Evolutionary conservation across 2,888 invertebrate species (phyloP), one percentile per base, ranked within the genome.

Genomic region (Chrysopilus asiliformis): DNA sequence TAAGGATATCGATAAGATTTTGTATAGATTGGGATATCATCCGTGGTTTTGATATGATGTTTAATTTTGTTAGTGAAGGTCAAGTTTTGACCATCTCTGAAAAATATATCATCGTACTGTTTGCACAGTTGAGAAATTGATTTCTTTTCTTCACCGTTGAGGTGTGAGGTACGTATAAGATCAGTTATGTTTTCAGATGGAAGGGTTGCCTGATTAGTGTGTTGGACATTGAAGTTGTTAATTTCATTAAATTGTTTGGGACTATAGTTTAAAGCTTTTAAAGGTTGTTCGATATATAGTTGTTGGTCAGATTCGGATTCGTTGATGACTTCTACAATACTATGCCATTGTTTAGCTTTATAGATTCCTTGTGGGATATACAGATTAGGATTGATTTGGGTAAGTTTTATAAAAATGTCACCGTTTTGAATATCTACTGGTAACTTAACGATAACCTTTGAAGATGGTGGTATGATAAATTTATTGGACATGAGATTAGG

Each of bases 51-150:
- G 10, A 48, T 47, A 15, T 25, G 8, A 34, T 48, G 45, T 43
- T 45, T 47, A 4, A 47, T 36, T 25, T 38, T 26, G 31, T 41
- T 41, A 8, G 40, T 43, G 16, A 47, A 46, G 8, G 38, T 36
- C 16, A 46, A 26, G 6, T 32, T 16, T 13, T 32, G 22, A 14
- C 32, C 18, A 22, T 26, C 34, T 26, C 20, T 20, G 27, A 25
- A 32, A 24, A 38, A 41, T 25, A 26, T 18, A 3, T 34, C 27
- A 5, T 27, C 27, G 27, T 16, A 34, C 2, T 37, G 13, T 9
- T 17, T 25, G 26, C 25, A 31, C 17, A 36, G 9, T 16, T 31
- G 18, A 4, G 27, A 6, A 4, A 37, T 32, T 16, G 2, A 9
- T n/a, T 37, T 22, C 4, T 17, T 32, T 13, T 36, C 32, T 18